Base-by-base conservation (phyloP, 2,888 invertebrate genomes). In the Cephus rjabovi region DNA sequence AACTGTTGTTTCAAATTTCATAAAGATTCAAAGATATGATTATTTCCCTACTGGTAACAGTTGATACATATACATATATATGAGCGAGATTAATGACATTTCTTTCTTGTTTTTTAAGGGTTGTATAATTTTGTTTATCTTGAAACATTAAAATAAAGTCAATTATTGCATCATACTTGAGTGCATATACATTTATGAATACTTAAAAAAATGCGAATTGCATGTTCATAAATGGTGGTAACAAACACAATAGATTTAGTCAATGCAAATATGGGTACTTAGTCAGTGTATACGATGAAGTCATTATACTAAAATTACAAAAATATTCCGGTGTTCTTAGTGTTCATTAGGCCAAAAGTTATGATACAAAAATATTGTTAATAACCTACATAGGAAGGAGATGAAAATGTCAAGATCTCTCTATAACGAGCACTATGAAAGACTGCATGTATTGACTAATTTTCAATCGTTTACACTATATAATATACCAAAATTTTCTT, bases 1-100 rank as follows among this genome's bases (percentile, higher is more conserved):
- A 11, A 34, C 23, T 56, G 12, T 71, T 71, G 33, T 23, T 71
- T 71, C 31, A 30, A 71, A 71, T 71, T 71, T 31, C 15, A 31
- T 71, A 71, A 34, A 33, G 12, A 15, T 71, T 71, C 71, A 23
- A 15, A 71, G 71, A 71, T 71, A 71, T 31, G 71, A 71, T 71
- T 33, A 71, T 31, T 31, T 31, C 11, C 31, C 71, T 34, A 71
- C 56, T 9, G 56, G 56, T 56, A 56, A 56, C 56, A 23, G 56
- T 56, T 56, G 9, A 56, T 56, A 56, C 56, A 23, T 9, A 2
- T 23, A 23, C 2, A 2, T 23, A 9, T 9, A 56, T 56, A 56
- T 23, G 23, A 56, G 56, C 56, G 56, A 56, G 56, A 56, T 56
- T 56, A 56, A 56, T 23, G 56, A 56, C 23, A 56, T 56, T 56